Conservation (phyloP, 2,113 vertebrate genomes). For the Vidua chalybeata region DNA sequence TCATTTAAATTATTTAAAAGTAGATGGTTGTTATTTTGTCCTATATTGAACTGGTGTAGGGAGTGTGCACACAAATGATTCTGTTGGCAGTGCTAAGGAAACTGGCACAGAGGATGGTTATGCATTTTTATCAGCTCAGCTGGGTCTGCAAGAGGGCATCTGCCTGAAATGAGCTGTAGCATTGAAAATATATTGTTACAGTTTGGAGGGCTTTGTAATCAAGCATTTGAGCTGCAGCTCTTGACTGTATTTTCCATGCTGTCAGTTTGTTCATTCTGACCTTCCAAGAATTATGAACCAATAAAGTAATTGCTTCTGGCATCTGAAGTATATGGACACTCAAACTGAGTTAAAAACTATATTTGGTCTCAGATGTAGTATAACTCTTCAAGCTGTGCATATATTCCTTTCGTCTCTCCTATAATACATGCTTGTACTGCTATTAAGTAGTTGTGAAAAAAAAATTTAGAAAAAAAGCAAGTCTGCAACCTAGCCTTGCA, state of each 20-base stretch:
- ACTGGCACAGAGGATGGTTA: conserved; percentile 57
- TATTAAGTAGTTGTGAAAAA: not conserved
- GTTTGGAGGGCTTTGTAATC: not conserved
- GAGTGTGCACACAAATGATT: conserved; percentile 22
- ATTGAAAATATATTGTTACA: not conserved
- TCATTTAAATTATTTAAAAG: not conserved
- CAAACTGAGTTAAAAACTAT: not conserved
- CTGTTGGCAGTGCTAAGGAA: conserved; percentile 48
- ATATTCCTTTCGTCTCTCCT: not conserved
- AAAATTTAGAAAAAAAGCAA: not conserved
- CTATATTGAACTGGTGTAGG: not conserved
- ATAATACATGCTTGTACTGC: not conserved
- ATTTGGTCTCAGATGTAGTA: not conserved
- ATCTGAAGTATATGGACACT: not conserved
- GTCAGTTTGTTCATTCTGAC: not conserved
- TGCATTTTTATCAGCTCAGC: conserved; percentile 66
- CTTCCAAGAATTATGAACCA: not conserved
- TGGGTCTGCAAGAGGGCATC: conserved; percentile 37
- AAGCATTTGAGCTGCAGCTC: not conserved
- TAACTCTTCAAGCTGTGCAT: not conserved
- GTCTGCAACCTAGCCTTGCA: not conserved
- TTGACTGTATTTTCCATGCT: not conserved
- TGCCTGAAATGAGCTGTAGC: not conserved
- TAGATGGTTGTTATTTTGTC: conserved; percentile 3
- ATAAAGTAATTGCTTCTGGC: not conserved